A percentile compares a stretch with the other conserved stretches of the same genome.
phyloP scores from a whole-genome alignment of 2,797 vertebrate species.

The Pteronotus mesoamericanus region DNA sequence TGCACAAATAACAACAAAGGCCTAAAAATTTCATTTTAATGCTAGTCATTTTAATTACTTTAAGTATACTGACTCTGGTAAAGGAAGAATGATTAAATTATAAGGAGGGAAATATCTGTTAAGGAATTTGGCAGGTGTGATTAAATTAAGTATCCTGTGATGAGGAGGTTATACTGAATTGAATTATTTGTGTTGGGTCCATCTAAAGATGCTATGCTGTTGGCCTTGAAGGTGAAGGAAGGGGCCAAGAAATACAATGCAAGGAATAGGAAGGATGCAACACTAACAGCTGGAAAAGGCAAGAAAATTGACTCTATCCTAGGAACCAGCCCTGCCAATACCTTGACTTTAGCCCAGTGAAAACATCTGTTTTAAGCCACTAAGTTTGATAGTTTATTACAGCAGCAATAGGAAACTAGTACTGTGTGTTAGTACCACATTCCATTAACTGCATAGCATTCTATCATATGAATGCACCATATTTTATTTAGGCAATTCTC shows the following conservation, averaged over 20 bases:
- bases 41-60: not conserved
- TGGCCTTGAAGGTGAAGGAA: not conserved
- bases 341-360: not conserved
- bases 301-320: not conserved
- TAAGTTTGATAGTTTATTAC: not conserved
- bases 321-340: not conserved
- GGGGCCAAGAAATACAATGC: not conserved
- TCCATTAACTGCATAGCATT: not conserved
- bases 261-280: not conserved
- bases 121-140: not conserved
- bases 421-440: not conserved
- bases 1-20: not conserved
- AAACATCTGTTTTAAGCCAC: not conserved
- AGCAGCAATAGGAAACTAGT: not conserved
- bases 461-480: not conserved
- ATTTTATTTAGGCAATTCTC: not conserved
- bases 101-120: not conserved
- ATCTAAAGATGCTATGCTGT: not conserved
- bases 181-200: not conserved
- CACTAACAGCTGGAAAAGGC: not conserved
- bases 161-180: not conserved
- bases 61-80: not conserved
- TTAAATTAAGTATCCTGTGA: not conserved
- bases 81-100: not conserved
- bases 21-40: conserved; percentile 11